Conservation (phyloP, 1,140 invertebrate genomes). For the Oreohelix idahoensis region DNA sequence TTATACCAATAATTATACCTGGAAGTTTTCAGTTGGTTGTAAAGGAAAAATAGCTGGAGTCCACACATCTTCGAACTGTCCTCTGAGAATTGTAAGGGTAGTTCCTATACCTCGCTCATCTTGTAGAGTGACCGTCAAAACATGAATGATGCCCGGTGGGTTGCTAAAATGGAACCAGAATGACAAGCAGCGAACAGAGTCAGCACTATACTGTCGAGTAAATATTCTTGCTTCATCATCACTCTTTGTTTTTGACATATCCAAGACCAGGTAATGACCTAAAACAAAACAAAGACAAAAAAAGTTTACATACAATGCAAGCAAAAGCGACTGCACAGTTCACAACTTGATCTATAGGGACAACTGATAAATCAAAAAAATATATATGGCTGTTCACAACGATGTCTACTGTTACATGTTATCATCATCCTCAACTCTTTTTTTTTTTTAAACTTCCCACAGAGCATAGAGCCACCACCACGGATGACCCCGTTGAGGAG, state of each 20-base stretch:
- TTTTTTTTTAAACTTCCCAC: too few species aligned
- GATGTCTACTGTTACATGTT: too few species aligned
- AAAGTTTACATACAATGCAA: neutral
- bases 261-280: slow-evolving; percentile 7
- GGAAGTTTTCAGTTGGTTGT: slow-evolving; percentile 79
- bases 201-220: slow-evolving; percentile 45
- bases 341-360: too few species aligned
- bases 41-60: slow-evolving; percentile 52
- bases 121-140: slow-evolving; percentile 14
- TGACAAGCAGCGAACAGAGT: slow-evolving; percentile 52
- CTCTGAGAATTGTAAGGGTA: neutral
- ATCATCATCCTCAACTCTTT: too few species aligned
- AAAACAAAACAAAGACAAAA: neutral
- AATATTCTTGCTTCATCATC: slow-evolving; percentile 71
- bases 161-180: slow-evolving; percentile 76
- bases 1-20: slow-evolving; percentile 83
- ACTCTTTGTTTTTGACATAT: neutral
- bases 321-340: neutral
- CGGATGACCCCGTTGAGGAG: too few species aligned
- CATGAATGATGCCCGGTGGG: slow-evolving; percentile 46
- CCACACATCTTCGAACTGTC: slow-evolving; percentile 3
- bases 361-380: too few species aligned
- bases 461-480: too few species aligned
- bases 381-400: too few species aligned
- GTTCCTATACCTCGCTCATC: slow-evolving; percentile 18